Base-by-base conservation (phyloP, 2,113 vertebrate species). In the Cebidichthys violaceus region DNA sequence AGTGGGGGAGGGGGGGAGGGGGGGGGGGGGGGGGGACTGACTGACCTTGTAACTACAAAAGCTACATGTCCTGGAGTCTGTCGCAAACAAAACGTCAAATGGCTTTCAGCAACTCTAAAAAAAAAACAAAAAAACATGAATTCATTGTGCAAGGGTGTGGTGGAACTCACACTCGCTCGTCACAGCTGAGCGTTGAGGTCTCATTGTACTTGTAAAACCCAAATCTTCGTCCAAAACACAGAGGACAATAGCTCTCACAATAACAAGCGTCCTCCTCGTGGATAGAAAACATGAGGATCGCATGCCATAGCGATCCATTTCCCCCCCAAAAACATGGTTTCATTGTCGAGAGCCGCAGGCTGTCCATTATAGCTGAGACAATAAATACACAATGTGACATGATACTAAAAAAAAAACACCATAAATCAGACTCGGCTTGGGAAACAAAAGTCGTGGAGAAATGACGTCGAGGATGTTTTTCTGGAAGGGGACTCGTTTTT, bases 271-370 rank as follows among this genome's bases (percentile, higher is more conserved):
- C 47, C 22, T 64, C 37, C 59, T 75, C 1, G 1, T 47, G 47
- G 86, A 70, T 47, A 69, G 45, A 75, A 55, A 86, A 74, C 82
- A 85, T 13, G 70, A 88, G 85, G 79, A 77, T 82, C 81, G 43
- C 45, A 78, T 65, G 37, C 70, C 65, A 29, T 41, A 61, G 80
- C 0, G 45, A 83, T 82, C 75, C 6, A 27, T 52, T 80, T 64
- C 14, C 35, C 24, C 43, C 14, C 22, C 11, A 2, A 62, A 85
- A 85, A 60, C 27, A 81, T 9, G 0, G 33, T 52, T 54, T 90
- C 54, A 70, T 61, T 79, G 83, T 59, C 10, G 2, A 78, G 70
- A 86, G 79, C 66, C 50, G 11, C 72, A 76, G 75, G 71, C 85
- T 78, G 43, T 75, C 55, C n/a, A 50, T 77, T 87, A 68, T 22